Percentiles rank a stretch among this genome's conserved stretches.
These are phyloP conservation scores for Lasioglossum lativentre DNA, from an alignment of 2,888 invertebrate genomes.

Conservation along the genomic window DNA sequence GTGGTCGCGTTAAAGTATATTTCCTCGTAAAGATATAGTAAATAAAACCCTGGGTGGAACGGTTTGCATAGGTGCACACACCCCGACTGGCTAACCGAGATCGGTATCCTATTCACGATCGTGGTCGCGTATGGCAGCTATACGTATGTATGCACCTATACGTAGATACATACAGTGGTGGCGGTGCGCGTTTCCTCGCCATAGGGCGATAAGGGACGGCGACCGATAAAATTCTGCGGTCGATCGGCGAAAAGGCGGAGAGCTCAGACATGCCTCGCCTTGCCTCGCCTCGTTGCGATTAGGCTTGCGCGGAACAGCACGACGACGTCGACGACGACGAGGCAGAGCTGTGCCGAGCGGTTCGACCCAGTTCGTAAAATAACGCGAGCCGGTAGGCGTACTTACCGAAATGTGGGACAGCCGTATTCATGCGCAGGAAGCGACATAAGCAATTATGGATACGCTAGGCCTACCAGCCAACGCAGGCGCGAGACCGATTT, in stretches of 20 bases:
- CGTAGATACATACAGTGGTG: neutral
- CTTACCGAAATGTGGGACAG: constrained; percentile 69
- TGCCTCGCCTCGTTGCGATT: constrained; percentile 37
- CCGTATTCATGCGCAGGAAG: constrained; percentile 63
- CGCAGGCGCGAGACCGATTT: constrained; percentile 32
- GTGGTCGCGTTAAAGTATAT: constrained; percentile 12
- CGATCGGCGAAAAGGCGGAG: constrained; percentile 21
- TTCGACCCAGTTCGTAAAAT: constrained; percentile 60
- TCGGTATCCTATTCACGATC: constrained; percentile 25
- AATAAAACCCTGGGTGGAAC: neutral
- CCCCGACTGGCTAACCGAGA: neutral
- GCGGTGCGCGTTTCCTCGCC: constrained; percentile 25
- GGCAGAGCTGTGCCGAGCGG: constrained; percentile 30
- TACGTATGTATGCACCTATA: neutral
- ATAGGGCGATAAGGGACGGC: constrained; percentile 23
- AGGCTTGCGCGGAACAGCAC: constrained; percentile 35
- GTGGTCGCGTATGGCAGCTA: neutral
- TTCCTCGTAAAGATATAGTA: neutral
- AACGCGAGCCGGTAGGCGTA: constrained; percentile 50
- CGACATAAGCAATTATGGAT: constrained; percentile 46
- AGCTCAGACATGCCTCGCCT: neutral
- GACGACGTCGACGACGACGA: neutral
- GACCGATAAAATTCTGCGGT: constrained; percentile 29
- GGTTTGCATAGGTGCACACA: neutral
- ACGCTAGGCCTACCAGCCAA: constrained; percentile 7